Evolutionary conservation across 2,888 invertebrate genomes (phyloP).

Genomic region (Phrixothrix hirtus): DNA sequence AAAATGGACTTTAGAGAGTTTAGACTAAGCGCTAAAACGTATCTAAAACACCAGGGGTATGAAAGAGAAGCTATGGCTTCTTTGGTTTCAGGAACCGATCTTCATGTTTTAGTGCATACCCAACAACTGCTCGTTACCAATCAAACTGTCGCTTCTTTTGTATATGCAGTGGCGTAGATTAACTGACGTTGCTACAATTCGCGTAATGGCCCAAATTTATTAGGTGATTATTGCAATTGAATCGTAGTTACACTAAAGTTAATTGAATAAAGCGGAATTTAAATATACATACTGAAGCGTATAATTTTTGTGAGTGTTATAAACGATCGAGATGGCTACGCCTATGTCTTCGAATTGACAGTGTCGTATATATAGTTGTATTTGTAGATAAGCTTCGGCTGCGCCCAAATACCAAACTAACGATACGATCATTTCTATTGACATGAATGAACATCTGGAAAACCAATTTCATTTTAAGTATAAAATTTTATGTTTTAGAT

Average conservation of each 20-base stretch:
- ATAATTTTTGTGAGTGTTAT: background rate
- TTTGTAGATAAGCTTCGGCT: constrained; percentile 36
- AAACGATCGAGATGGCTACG: too few species aligned
- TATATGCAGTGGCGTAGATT: constrained; percentile 18
- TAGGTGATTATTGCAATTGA: too few species aligned
- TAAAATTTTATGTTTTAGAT: constrained; percentile 24
- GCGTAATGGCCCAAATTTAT: too few species aligned
- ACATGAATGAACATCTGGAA: constrained; percentile 39
- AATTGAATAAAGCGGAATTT: too few species aligned
- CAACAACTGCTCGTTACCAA: constrained; percentile 30
- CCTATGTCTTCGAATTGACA: constrained; percentile 24
- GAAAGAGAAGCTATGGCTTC: constrained; percentile 33
- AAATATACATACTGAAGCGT: too few species aligned
- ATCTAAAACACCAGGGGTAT: constrained; percentile 29
- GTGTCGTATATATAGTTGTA: constrained; percentile 36
- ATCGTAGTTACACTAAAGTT: too few species aligned
- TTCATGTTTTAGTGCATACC: constrained; percentile 32
- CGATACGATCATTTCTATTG: constrained; percentile 37
- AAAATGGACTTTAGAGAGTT: constrained; percentile 28
- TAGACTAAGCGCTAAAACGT: constrained; percentile 18
- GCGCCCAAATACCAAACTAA: constrained; percentile 36
- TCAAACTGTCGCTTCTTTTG: constrained; percentile 21
- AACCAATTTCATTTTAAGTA: constrained; percentile 26
- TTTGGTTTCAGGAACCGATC: constrained; percentile 33
- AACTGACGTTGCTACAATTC: too few species aligned